Percentiles rank a stretch among this genome's conserved stretches.
Conservation (phyloP, 1,140 invertebrate genomes). For the Drosophila sp. region DNA sequence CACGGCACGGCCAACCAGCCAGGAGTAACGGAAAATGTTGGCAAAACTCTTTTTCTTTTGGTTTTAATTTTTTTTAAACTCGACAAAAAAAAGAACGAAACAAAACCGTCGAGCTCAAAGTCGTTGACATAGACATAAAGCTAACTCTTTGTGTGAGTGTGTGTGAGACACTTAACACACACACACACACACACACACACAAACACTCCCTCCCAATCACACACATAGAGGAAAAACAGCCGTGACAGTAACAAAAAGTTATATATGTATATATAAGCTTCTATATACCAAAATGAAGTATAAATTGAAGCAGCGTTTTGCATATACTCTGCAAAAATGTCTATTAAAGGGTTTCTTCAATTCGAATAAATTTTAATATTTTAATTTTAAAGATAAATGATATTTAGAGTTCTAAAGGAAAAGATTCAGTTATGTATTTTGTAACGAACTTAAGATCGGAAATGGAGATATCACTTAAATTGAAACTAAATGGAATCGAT, state of each 20-base stretch:
- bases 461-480: too few species aligned
- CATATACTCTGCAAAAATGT: neutral
- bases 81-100: constrained; percentile 17
- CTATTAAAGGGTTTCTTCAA: too few species aligned
- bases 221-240: constrained; percentile 2
- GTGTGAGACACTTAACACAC: constrained; percentile 41
- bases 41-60: constrained; percentile 13
- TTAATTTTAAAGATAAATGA: too few species aligned
- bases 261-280: constrained; percentile 8
- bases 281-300: neutral
- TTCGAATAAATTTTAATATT: too few species aligned
- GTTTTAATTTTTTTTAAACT: neutral
- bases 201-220: constrained; percentile 6
- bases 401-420: too few species aligned
- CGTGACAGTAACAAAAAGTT: constrained; percentile 12
- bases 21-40: constrained; percentile 25
- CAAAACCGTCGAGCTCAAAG: constrained; percentile 46
- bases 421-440: too few species aligned
- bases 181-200: constrained; percentile 34
- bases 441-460: too few species aligned
- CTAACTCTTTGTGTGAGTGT: constrained; percentile 22
- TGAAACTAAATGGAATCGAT: too few species aligned
- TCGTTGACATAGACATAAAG: constrained; percentile 57
- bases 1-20: neutral
- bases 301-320: neutral